phyloP scores from a whole-genome alignment of 2,888 invertebrate genomes.

The Cryptocephalus moraei region DNA sequence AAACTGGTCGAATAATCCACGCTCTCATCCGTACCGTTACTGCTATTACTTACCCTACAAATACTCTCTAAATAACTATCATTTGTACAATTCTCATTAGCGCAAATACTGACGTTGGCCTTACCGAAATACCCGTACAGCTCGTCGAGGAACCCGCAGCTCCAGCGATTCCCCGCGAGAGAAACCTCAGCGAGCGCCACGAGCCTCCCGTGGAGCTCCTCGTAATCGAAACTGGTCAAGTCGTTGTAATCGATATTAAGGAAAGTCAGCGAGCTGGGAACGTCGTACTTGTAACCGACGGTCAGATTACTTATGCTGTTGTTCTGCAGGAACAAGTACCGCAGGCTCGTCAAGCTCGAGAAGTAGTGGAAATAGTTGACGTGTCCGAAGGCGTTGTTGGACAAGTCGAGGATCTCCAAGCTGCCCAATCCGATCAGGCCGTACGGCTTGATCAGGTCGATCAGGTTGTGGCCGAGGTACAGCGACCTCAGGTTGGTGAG shows the following conservation, averaged over 20 bases:
- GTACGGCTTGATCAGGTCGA: conserved; percentile 30
- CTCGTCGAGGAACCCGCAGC: conserved; percentile 31
- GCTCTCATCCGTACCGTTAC: neutral
- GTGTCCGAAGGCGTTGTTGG: conserved; percentile 25
- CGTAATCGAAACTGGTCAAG: conserved; percentile 28
- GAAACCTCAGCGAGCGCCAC: conserved; percentile 30
- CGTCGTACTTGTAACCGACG: conserved; percentile 22
- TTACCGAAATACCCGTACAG: conserved; percentile 29
- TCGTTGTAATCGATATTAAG: conserved; percentile 30
- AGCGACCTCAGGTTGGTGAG: conserved; percentile 30
- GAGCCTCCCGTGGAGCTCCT: conserved; percentile 25
- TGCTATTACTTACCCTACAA: conserved; percentile 14
- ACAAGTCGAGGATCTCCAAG: conserved; percentile 30
- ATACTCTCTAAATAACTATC: conserved; percentile 19
- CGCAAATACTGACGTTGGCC: conserved; percentile 27
- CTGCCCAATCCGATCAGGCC: conserved; percentile 33
- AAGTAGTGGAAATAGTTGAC: conserved; percentile 26
- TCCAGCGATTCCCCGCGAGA: conserved; percentile 29
- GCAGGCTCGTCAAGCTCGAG: conserved; percentile 27
- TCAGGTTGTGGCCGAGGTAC: conserved; percentile 35
- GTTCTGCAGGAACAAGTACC: conserved; percentile 29
- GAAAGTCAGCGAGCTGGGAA: conserved; percentile 22
- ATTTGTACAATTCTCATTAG: conserved; percentile 24
- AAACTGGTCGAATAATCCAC: conserved; percentile 13
- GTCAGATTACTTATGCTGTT: conserved; percentile 26